Conservation (phyloP, 2,113 vertebrate genomes). For the Elgaria multicarinata region DNA sequence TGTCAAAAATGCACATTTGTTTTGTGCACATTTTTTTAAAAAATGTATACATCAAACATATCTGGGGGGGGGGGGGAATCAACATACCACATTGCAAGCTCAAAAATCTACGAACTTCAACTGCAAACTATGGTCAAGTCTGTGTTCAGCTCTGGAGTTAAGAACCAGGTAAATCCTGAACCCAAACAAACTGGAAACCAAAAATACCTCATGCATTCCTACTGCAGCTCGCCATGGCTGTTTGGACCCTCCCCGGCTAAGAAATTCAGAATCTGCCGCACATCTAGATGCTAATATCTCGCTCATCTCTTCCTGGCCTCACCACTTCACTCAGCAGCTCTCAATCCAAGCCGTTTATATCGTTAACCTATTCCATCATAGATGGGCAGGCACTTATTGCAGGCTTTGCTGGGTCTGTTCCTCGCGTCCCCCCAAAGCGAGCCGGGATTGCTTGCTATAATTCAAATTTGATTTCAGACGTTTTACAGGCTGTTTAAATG, state of each 20-base stretch:
- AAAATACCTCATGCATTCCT: neutral
- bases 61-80: too few species aligned
- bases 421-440: constrained; percentile 22
- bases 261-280: neutral
- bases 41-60: too few species aligned
- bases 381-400: neutral
- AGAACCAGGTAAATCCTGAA: too few species aligned
- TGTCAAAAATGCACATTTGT: too few species aligned
- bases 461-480: constrained; percentile 44
- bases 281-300: rapidly evolving
- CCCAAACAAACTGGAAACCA: too few species aligned
- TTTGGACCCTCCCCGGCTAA: neutral
- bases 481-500: constrained; percentile 61
- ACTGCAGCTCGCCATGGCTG: neutral
- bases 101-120: too few species aligned
- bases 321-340: neutral
- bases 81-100: too few species aligned
- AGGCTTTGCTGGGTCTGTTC: neutral
- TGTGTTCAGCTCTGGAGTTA: too few species aligned
- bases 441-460: constrained; percentile 54
- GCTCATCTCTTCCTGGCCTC: neutral
- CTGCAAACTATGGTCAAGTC: too few species aligned
- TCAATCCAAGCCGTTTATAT: neutral
- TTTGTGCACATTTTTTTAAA: too few species aligned
- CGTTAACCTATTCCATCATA: constrained; percentile 9